Conservation (phyloP, 2,888 invertebrate genomes). For the Eurois occulta region DNA sequence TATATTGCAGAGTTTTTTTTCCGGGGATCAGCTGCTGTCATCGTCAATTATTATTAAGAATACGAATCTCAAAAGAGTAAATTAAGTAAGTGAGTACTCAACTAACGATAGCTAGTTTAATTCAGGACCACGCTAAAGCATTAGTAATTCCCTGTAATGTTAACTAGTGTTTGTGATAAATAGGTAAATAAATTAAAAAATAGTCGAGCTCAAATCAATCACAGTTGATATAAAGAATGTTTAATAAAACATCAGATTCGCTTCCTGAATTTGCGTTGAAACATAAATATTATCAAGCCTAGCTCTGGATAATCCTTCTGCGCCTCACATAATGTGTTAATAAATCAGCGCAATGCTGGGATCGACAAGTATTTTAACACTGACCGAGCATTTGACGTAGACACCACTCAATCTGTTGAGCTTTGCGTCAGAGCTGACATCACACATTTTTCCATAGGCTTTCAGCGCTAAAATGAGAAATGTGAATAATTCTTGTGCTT, state of each 20-base stretch:
- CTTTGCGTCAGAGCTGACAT: slow-evolving; percentile 67
- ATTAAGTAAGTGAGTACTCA: too few species aligned
- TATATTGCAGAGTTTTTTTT: too few species aligned
- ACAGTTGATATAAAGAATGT: background rate
- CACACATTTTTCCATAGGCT: slow-evolving; percentile 60
- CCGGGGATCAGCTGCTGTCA: background rate
- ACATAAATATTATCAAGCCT: slow-evolving; percentile 13
- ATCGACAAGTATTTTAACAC: slow-evolving; percentile 62
- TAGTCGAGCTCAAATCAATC: background rate
- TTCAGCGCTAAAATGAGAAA: slow-evolving; percentile 61
- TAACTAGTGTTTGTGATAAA: too few species aligned
- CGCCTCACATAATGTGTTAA: slow-evolving; percentile 39
- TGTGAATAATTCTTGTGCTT: slow-evolving; percentile 53
- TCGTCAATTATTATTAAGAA: background rate
- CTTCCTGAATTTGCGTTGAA: slow-evolving; percentile 9
- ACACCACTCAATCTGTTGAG: slow-evolving; percentile 62
- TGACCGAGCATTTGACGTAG: slow-evolving; percentile 59
- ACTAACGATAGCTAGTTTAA: too few species aligned
- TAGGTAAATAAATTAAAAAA: too few species aligned
- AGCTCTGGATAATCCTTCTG: slow-evolving; percentile 53
- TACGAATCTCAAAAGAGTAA: too few species aligned
- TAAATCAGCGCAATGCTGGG: slow-evolving; percentile 41
- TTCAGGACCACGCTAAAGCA: too few species aligned
- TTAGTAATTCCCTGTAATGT: too few species aligned
- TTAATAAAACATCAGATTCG: slow-evolving; percentile 21